A percentile compares a stretch with the other conserved stretches of the same genome.
Evolutionary conservation across 2,888 invertebrate genomes (phyloP).

Genomic region (Lysandra bellargus): DNA sequence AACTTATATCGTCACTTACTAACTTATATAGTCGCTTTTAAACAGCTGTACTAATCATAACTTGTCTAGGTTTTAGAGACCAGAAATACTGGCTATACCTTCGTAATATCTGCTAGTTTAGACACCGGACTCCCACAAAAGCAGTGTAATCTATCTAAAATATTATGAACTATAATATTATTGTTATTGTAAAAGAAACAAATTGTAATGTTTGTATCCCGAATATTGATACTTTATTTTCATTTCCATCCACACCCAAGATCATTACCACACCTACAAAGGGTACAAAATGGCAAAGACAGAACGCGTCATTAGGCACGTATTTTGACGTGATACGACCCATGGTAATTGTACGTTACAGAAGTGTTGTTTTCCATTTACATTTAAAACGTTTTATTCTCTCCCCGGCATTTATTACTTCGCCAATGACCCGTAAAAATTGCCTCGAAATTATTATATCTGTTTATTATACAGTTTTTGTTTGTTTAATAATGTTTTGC

Average conservation of each 20-base stretch:
- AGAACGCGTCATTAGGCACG: conserved; percentile 9
- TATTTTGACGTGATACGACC: conserved; percentile 18
- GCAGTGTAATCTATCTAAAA: too few species aligned
- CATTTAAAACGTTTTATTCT: conserved; percentile 63
- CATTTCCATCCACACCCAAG: neutral
- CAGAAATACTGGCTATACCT: too few species aligned
- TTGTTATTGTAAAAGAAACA: neutral
- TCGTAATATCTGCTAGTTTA: too few species aligned
- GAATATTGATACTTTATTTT: neutral
- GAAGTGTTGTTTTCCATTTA: conserved; percentile 60
- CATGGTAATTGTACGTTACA: conserved; percentile 24
- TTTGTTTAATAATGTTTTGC: conserved; percentile 31
- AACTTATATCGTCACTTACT: too few species aligned
- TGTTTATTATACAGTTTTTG: conserved; percentile 36
- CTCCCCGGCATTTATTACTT: conserved; percentile 51
- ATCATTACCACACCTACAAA: neutral
- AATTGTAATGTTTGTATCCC: neutral
- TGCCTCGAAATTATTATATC: conserved; percentile 38
- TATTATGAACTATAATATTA: too few species aligned
- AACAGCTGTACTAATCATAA: too few species aligned
- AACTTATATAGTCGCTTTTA: too few species aligned
- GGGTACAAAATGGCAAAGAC: neutral
- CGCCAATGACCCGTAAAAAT: conserved; percentile 41
- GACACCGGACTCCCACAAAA: too few species aligned
- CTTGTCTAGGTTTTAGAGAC: too few species aligned